Evolutionary conservation across 2,797 vertebrate species (phyloP).

Genomic region (Falco berigora): DNA sequence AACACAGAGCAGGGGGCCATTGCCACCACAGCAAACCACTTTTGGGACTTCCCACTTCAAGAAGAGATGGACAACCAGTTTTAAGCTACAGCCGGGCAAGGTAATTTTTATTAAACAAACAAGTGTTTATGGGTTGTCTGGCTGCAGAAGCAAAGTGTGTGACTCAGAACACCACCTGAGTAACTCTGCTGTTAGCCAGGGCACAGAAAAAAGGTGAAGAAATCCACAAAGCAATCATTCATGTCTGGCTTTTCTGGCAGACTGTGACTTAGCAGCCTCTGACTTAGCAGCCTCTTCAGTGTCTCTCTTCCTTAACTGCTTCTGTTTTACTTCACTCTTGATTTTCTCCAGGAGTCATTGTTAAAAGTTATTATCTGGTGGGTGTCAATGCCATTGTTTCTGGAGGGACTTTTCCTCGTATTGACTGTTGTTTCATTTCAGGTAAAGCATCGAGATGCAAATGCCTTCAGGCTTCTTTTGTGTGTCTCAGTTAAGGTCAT

Average conservation of each 20-base stretch:
- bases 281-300: not conserved
- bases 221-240: not conserved
- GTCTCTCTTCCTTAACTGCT: not conserved
- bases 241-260: not conserved
- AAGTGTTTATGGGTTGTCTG: not conserved
- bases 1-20: not conserved
- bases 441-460: not conserved
- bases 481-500: not conserved
- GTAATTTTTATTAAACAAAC: not conserved
- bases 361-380: not conserved
- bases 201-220: not conserved
- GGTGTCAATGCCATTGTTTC: not conserved
- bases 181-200: not conserved
- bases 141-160: not conserved
- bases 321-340: not conserved
- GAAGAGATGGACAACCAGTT: not conserved
- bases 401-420: not conserved
- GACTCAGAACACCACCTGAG: not conserved
- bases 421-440: not conserved
- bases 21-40: not conserved
- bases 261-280: not conserved
- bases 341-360: not conserved
- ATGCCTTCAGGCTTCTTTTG: not conserved
- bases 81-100: not conserved
- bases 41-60: not conserved